Conservation (phyloP, 1,140 invertebrate species). For the Pseudomyrmex concolor region DNA sequence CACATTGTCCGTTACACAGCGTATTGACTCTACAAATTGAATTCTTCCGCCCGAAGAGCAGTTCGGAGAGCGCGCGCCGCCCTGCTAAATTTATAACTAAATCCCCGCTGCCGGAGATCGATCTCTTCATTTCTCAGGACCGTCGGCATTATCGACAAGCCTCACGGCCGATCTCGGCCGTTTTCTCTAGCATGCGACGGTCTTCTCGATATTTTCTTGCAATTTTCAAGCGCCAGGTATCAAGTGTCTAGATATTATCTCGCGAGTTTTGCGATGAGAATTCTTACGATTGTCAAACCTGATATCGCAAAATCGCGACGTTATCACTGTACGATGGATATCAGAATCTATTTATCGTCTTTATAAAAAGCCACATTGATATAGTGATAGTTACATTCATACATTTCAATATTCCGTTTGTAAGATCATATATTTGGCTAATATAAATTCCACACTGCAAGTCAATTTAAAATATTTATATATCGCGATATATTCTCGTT, state of each 20-base stretch:
- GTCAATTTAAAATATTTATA: neutral
- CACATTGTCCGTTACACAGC: slow-evolving; percentile 33
- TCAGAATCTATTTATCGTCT: too few relatives aligned
- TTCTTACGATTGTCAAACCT: neutral
- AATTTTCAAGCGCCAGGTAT: slow-evolving; percentile 21
- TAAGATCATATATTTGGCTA: too few relatives aligned
- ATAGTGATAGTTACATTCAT: too few relatives aligned
- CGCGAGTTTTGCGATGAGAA: neutral
- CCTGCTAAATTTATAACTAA: slow-evolving; percentile 55
- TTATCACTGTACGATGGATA: neutral
- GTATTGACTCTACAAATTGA: slow-evolving; percentile 59
- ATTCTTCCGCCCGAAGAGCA: slow-evolving; percentile 25
- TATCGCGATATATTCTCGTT: slow-evolving; percentile 2
- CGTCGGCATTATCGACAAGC: slow-evolving; percentile 8
- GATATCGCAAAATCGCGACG: too few relatives aligned
- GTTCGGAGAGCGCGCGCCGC: slow-evolving; percentile 15
- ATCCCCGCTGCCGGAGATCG: slow-evolving; percentile 44
- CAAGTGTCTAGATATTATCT: neutral
- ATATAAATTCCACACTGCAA: neutral
- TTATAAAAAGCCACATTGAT: too few relatives aligned
- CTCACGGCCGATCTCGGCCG: slow-evolving; percentile 4
- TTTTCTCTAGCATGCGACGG: neutral
- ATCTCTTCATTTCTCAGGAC: slow-evolving; percentile 40
- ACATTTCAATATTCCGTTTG: neutral
- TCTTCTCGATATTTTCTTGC: neutral